These are phyloP conservation scores for Mycetomoellerius zeteki DNA, from an alignment of 1,140 invertebrate genomes.

Conservation along the genomic window DNA sequence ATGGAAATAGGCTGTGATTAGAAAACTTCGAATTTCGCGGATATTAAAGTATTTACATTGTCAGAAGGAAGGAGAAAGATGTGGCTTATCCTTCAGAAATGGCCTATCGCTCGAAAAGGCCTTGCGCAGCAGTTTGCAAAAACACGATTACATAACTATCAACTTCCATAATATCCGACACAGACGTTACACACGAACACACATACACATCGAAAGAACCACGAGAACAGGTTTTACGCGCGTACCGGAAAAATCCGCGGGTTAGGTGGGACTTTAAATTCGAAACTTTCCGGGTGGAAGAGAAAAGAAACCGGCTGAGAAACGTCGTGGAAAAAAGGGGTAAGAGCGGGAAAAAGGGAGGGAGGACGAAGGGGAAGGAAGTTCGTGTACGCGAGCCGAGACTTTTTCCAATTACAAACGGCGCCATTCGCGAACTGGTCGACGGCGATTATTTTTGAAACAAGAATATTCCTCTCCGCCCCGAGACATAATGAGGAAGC, in stretches of 20 bases:
- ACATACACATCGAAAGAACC: not conserved
- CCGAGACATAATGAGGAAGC: slow-evolving; percentile 84
- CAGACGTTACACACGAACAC: not conserved
- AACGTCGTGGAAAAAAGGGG: not conserved
- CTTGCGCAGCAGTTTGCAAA: slow-evolving; percentile 6
- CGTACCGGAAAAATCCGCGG: slow-evolving; percentile 39
- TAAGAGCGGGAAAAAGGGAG: slow-evolving; percentile 6
- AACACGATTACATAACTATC: slow-evolving; percentile 37
- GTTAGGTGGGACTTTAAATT: slow-evolving; percentile 56
- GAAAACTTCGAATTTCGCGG: not conserved
- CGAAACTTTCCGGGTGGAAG: slow-evolving; percentile 41
- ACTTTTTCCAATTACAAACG: slow-evolving; percentile 85
- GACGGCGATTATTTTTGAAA: slow-evolving; percentile 83
- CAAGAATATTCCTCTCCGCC: slow-evolving; percentile 84
- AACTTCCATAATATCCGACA: slow-evolving; percentile 24
- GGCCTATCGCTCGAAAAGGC: slow-evolving; percentile 3
- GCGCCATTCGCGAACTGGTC: slow-evolving; percentile 81
- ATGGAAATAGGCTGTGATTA: not conserved
- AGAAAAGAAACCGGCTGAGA: slow-evolving; percentile 56
- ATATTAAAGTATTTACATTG: not conserved
- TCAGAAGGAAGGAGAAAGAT: not conserved
- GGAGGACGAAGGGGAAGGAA: slow-evolving; percentile 68
- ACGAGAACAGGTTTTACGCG: slow-evolving; percentile 33
- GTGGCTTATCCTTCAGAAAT: slow-evolving; percentile 3
- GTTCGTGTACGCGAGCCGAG: slow-evolving; percentile 76